Evolutionary conservation across 2,113 vertebrate species (phyloP).

Genomic region (Calonectris borealis): DNA sequence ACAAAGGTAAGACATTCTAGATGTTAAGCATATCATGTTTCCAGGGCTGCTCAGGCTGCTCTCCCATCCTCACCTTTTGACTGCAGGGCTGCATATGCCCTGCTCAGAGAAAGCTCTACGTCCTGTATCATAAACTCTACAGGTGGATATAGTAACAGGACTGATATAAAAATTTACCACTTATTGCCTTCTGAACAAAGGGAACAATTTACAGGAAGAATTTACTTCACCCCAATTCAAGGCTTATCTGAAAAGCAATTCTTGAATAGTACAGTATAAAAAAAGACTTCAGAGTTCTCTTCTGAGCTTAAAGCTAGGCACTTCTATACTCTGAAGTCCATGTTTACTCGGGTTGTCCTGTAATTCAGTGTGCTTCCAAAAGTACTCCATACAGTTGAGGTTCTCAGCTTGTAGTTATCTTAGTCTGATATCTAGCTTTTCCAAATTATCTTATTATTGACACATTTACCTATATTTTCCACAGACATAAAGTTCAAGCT

Average conservation of each 20-base stretch:
- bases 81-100: background rate
- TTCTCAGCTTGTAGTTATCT: background rate
- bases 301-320: background rate
- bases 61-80: background rate
- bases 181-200: background rate
- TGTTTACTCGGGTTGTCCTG: background rate
- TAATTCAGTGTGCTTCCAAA: background rate
- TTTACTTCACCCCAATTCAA: background rate
- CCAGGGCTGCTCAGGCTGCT: background rate
- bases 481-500: background rate
- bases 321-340: background rate
- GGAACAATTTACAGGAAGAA: background rate
- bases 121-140: background rate
- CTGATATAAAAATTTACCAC: background rate
- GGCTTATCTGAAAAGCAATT: background rate
- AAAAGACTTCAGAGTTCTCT: background rate
- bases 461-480: background rate
- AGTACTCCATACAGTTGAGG: background rate
- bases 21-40: background rate
- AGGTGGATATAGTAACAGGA: background rate
- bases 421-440: background rate
- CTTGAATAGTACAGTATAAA: background rate
- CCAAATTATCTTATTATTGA: background rate
- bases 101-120: background rate
- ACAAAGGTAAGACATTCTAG: background rate